These are phyloP conservation scores for Spodoptera frugiperda DNA, from an alignment of 1,140 invertebrate genomes.

Conservation along the genomic window DNA sequence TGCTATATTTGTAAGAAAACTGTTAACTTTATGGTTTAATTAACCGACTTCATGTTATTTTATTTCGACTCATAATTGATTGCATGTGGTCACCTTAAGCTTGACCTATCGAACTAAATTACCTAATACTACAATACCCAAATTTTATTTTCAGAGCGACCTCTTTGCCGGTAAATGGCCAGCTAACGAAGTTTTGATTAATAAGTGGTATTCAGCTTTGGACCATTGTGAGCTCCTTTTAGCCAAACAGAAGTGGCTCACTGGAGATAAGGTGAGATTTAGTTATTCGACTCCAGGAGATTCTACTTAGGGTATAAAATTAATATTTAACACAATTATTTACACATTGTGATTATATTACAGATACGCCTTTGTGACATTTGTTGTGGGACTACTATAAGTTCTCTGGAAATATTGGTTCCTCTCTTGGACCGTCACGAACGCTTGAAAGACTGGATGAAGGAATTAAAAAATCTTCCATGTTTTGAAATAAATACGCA, in stretches of 20 bases:
- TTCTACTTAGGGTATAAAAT: background rate
- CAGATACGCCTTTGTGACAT: conserved; percentile 74
- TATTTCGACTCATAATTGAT: background rate
- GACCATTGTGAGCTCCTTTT: conserved; percentile 66
- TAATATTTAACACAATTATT: background rate
- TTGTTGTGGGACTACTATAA: conserved; percentile 66
- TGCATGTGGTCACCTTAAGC: background rate
- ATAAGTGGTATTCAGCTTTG: conserved; percentile 63
- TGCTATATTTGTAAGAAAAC: conserved; percentile 65
- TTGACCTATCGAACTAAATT: too few species aligned
- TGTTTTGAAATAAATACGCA: conserved; percentile 67
- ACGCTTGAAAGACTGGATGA: conserved; percentile 65
- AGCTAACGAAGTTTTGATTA: conserved; percentile 52
- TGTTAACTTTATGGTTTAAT: background rate
- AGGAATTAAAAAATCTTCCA: conserved; percentile 61
- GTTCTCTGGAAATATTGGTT: conserved; percentile 62
- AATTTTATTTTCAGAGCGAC: conserved; percentile 59
- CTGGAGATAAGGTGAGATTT: conserved; percentile 64
- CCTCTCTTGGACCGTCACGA: conserved; percentile 57
- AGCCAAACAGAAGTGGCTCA: conserved; percentile 59
- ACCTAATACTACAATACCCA: too few species aligned
- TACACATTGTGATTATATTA: conserved; percentile 45
- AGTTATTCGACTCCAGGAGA: background rate
- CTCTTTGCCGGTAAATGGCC: conserved; percentile 68
- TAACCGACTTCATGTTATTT: too few species aligned